phyloP scores from a whole-genome alignment of 1,140 invertebrate genomes.

The Drosophila ambigua region DNA sequence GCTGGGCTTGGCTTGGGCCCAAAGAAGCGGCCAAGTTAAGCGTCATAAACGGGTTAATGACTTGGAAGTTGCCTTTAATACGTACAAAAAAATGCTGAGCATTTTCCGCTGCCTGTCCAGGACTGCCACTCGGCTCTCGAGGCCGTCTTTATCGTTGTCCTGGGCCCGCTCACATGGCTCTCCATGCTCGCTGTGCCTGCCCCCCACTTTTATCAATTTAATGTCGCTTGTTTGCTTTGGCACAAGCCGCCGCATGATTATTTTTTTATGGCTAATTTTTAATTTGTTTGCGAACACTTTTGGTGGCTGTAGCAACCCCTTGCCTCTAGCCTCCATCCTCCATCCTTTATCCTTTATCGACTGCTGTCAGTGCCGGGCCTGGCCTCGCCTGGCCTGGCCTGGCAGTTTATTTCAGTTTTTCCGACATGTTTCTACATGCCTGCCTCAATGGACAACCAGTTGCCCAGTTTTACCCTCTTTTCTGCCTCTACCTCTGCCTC shows the following conservation, averaged over 20 bases:
- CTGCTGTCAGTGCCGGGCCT: constrained; percentile 31
- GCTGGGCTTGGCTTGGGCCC: too few relatives aligned
- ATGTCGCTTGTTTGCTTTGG: constrained; percentile 67
- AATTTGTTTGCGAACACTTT: constrained; percentile 76
- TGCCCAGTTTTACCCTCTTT: constrained; percentile 24
- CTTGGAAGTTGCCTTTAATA: constrained; percentile 81
- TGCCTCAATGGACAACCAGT: constrained; percentile 68
- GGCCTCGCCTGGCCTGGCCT: background rate
- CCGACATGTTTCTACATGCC: constrained; percentile 10
- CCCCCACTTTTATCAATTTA: constrained; percentile 56
- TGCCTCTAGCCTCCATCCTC: too few relatives aligned
- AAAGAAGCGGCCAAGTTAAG: constrained; percentile 59
- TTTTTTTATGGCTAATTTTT: constrained; percentile 79
- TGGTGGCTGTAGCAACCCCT: background rate
- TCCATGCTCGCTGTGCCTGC: constrained; percentile 46
- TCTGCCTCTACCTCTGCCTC: background rate
- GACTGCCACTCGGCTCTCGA: constrained; percentile 30
- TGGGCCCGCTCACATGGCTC: constrained; percentile 39
- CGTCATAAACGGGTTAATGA: constrained; percentile 81
- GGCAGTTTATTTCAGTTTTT: constrained; percentile 43
- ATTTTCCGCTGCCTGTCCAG: constrained; percentile 8
- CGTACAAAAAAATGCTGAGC: constrained; percentile 45
- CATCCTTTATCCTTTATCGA: constrained; percentile 43
- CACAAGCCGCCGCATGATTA: constrained; percentile 71
- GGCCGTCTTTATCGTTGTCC: constrained; percentile 42